A percentile compares a stretch with the other conserved stretches of the same genome.
These are phyloP conservation scores for Petrophora chlorosata DNA, from an alignment of 2,888 invertebrate genomes.

Conservation along the genomic window DNA sequence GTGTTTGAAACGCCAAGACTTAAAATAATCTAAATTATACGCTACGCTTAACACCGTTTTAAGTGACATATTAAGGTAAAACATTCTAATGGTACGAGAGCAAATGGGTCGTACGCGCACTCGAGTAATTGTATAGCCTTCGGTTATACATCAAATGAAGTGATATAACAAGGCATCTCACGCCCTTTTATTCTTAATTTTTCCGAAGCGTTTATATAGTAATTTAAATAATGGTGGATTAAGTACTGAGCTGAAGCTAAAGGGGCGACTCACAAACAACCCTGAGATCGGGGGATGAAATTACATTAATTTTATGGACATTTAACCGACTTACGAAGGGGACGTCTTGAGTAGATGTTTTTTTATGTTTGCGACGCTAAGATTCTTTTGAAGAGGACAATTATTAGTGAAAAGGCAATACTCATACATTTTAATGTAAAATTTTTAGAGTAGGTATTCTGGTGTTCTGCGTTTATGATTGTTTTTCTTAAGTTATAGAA, in stretches of 20 bases:
- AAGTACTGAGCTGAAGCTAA: slow-evolving; percentile 36
- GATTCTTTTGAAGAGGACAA: slow-evolving; percentile 4
- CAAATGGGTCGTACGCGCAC: no score
- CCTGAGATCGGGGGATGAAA: slow-evolving; percentile 23
- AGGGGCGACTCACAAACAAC: slow-evolving; percentile 21
- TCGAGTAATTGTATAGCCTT: no score
- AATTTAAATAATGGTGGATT: slow-evolving; percentile 62
- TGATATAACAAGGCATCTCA: slow-evolving; percentile 3
- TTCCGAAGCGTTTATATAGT: slow-evolving; percentile 39
- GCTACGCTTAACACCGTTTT: no score
- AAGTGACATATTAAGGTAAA: no score
- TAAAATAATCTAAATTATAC: no score
- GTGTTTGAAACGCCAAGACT: no score
- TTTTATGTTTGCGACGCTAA: slow-evolving; percentile 25
- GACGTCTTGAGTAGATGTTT: slow-evolving; percentile 27
- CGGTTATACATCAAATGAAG: slow-evolving; percentile 4
- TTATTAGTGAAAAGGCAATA: background rate
- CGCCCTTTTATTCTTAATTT: slow-evolving; percentile 16
- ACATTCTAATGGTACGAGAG: no score
- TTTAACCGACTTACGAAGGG: slow-evolving; percentile 46
- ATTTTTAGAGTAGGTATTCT: no score
- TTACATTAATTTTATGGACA: slow-evolving; percentile 54
- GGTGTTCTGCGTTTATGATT: no score
- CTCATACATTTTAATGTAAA: no score
- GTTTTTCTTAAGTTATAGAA: no score